Evolutionary conservation across 2,113 vertebrate genomes (phyloP).

Genomic region (Melanerpes aurifrons): DNA sequence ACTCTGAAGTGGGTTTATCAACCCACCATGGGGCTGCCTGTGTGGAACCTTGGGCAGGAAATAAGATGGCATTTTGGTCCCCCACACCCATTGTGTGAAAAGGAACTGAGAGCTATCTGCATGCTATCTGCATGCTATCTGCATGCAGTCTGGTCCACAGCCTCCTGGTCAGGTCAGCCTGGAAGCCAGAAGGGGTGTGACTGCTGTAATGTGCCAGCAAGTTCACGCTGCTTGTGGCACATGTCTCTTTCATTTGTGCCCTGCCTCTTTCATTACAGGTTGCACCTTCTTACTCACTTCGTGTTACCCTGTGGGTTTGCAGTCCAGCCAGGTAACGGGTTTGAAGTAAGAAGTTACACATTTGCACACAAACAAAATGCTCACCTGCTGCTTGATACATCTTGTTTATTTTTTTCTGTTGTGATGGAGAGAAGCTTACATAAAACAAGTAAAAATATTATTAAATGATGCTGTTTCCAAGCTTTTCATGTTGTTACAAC

Average conservation of each 20-base stretch:
- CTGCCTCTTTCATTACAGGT: rapidly evolving
- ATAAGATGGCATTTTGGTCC: rapidly evolving
- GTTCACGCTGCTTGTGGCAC: rapidly evolving
- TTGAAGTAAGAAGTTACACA: not conserved
- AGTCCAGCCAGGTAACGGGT: not conserved
- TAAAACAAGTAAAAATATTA: not conserved
- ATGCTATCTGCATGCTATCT: rapidly evolving
- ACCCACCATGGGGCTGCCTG: not conserved
- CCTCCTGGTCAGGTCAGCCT: rapidly evolving
- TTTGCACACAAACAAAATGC: not conserved
- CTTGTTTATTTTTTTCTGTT: not conserved
- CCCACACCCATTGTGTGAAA: rapidly evolving
- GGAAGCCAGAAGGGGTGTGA: not conserved
- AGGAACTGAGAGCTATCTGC: rapidly evolving
- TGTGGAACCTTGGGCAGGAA: not conserved
- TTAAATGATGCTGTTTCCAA: not conserved
- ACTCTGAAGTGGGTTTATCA: rapidly evolving
- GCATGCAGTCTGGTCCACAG: rapidly evolving
- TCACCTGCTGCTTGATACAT: not conserved
- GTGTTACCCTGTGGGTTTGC: rapidly evolving
- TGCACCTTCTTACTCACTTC: not conserved
- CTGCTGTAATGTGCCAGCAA: rapidly evolving
- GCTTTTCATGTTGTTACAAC: not conserved
- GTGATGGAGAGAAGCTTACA: not conserved
- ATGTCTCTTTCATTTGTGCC: no score